Conservation (phyloP, 1,140 invertebrate species). For the Dinoponera quadriceps region DNA sequence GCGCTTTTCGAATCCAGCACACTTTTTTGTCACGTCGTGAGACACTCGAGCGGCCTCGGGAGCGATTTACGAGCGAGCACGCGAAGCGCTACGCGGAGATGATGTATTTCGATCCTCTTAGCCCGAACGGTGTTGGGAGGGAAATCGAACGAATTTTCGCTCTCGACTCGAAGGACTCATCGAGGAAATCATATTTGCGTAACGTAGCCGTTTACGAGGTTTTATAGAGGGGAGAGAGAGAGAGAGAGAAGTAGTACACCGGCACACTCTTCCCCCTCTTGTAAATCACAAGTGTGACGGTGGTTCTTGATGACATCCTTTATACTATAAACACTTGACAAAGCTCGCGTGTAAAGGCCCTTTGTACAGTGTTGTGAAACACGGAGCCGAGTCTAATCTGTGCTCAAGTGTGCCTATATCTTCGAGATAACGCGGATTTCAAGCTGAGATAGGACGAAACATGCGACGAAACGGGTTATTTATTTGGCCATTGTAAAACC, state of each 20-base stretch:
- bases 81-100: background rate
- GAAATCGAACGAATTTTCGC: too few species aligned
- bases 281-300: slow-evolving; percentile 1
- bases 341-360: slow-evolving; percentile 8
- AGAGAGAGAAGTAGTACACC: slow-evolving; percentile 28
- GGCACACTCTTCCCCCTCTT: background rate
- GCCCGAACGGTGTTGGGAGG: too few species aligned
- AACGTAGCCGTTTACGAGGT: slow-evolving; percentile 36
- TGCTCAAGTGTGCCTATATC: slow-evolving; percentile 65
- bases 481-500: too few species aligned
- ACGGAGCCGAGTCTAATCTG: slow-evolving; percentile 60
- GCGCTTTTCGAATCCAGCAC: slow-evolving; percentile 2
- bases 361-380: slow-evolving; percentile 26
- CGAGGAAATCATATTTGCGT: slow-evolving; percentile 14
- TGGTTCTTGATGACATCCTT: slow-evolving; percentile 16
- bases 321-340: slow-evolving; percentile 42
- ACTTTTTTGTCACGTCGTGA: slow-evolving; percentile 18
- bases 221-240: too few species aligned
- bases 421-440: slow-evolving; percentile 67
- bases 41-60: slow-evolving; percentile 2
- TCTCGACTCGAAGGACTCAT: background rate
- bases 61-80: background rate
- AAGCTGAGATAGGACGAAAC: background rate
- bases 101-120: background rate
- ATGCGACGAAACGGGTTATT: too few species aligned